A percentile compares a stretch with the other conserved stretches of the same genome.
phyloP scores from a whole-genome alignment of 1,140 invertebrate genomes.

The Ostrea edulis region DNA sequence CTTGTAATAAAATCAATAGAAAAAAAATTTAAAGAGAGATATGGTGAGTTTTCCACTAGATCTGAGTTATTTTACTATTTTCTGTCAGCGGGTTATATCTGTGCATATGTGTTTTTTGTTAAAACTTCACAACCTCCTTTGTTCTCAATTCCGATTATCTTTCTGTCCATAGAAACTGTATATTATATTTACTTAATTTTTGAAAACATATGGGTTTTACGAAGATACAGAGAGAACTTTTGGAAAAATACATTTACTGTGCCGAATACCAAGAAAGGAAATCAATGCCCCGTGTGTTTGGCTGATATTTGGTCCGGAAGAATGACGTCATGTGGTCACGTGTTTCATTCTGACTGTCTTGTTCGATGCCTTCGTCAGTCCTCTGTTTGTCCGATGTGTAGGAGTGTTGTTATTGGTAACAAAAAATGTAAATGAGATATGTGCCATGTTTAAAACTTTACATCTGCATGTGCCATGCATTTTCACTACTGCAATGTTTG shows the following conservation, averaged over 20 bases:
- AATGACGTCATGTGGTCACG: conserved; percentile 41
- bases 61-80: neutral
- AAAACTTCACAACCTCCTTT: neutral
- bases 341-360: conserved; percentile 37
- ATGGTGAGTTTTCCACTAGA: neutral
- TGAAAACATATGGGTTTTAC: neutral
- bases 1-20: neutral
- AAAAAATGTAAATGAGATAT: neutral
- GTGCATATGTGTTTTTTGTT: neutral
- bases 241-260: neutral
- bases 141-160: neutral
- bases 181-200: conserved; percentile 10
- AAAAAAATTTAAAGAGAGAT: neutral
- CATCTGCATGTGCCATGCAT: neutral
- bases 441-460: neutral
- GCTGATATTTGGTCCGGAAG: conserved; percentile 1
- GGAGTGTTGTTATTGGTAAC: neutral
- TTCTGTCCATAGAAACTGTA: conserved; percentile 14
- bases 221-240: neutral
- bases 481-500: neutral
- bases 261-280: neutral
- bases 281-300: conserved; percentile 20
- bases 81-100: neutral
- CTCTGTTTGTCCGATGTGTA: conserved; percentile 27
- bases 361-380: neutral